A percentile compares a stretch with the other conserved stretches of the same genome.
phyloP scores from a whole-genome alignment of 2,113 vertebrate genomes.

The Mixornis gularis region DNA sequence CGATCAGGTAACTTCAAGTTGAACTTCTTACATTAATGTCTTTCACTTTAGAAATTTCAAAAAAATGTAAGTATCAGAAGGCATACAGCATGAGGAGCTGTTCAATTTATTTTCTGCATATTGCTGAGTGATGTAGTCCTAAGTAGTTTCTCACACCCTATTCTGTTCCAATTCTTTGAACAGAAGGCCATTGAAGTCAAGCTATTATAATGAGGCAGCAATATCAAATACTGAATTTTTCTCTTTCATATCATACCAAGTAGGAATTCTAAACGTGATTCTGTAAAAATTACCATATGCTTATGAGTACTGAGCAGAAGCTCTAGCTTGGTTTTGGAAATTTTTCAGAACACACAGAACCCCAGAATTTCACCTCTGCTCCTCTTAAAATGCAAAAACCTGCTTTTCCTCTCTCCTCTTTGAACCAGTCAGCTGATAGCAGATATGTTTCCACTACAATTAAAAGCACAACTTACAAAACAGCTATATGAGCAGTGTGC shows the following conservation, averaged over 20 bases:
- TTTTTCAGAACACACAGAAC: conserved; percentile 1
- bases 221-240: conserved; percentile 25
- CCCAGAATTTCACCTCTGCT: conserved; percentile 21
- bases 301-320: conserved; percentile 12
- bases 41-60: background rate
- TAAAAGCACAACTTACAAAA: background rate
- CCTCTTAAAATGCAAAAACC: background rate
- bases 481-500: background rate
- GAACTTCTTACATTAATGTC: background rate
- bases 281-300: conserved; percentile 46
- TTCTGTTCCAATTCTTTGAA: conserved; percentile 31
- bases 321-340: background rate
- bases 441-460: background rate
- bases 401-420: background rate
- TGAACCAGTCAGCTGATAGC: background rate
- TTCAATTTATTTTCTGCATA: conserved; percentile 21
- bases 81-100: background rate
- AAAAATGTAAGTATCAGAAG: background rate
- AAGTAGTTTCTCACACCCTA: conserved; percentile 13
- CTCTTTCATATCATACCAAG: conserved; percentile 27
- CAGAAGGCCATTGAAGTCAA: conserved; percentile 38
- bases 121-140: conserved; percentile 10
- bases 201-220: conserved; percentile 29
- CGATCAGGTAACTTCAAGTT: background rate
- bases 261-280: background rate